Base-by-base conservation (phyloP, 2,888 invertebrate species). In the Rhaphigaster nebulosa region DNA sequence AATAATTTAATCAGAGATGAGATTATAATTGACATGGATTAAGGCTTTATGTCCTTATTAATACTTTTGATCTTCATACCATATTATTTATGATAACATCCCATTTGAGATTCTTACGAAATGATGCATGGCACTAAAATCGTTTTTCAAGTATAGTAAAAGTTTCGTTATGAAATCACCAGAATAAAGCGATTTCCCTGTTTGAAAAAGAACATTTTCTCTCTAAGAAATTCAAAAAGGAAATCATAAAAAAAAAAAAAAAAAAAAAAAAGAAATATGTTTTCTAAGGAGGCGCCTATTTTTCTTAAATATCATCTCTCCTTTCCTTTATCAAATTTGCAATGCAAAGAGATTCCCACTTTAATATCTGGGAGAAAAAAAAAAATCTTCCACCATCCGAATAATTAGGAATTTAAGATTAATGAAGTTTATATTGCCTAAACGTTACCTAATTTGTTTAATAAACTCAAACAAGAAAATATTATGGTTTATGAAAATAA, bases 331-430 rank as follows among this genome's bases (percentile, higher is more conserved):
- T 76, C 34, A 38, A 76, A 76, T 76, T 76, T 76, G 70, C 70
- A 76, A 76, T 76, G 34, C 70, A 76, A 76, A 76, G 70, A 29
- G 70, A 76, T 76, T 38, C 70, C 70, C 70, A 38, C 34, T 76
- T 76, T 76, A 76, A 76, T 76, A 76, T 76, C 70, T 29, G 65
- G 70, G 34, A 23, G 34, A 38, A 20, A 38, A 15, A 38, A 65
- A 38, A 76, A 38, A 76, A 20, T 38, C 70, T 76, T 76, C 70
- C 70, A 38, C 70, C 70, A 38, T 34, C 70, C 34, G 70, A 76
- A 76, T 76, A 76, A 76, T 76, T 76, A 76, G 70, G 70, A 38
- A 38, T 76, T 76, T 34, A 76, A 76, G 38, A 76, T 76, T 76
- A 76, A 76, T 76, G 38, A 76, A 76, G 34, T 23, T 76, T 76